phyloP scores from a whole-genome alignment of 2,113 vertebrate genomes.

The Benitochromis conjunctus region DNA sequence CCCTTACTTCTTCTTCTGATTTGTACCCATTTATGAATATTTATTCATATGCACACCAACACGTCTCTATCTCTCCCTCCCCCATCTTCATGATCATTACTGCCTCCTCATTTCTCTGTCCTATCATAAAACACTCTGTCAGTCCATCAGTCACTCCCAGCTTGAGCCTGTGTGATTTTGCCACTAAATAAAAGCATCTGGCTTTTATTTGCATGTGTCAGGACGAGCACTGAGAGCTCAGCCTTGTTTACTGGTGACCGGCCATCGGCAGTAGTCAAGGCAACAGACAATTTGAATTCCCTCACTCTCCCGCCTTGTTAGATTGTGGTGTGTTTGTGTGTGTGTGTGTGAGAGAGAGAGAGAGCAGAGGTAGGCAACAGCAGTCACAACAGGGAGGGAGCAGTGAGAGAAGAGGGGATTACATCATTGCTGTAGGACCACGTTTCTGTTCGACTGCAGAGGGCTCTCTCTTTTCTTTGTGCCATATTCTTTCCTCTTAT shows the following conservation, averaged over 20 bases:
- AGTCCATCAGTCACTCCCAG: background rate
- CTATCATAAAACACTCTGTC: background rate
- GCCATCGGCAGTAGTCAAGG: conserved; percentile 43
- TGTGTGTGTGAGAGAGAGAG: background rate
- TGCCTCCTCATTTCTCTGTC: background rate
- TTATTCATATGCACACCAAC: background rate
- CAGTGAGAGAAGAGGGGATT: conserved; percentile 49
- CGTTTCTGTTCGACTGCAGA: conserved; percentile 56
- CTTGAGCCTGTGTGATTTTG: background rate
- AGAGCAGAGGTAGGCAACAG: conserved; percentile 44
- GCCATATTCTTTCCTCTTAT: background rate
- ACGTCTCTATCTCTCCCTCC: background rate
- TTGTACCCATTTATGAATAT: background rate
- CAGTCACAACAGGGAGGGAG: conserved; percentile 36
- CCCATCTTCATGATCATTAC: background rate
- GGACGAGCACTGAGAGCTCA: background rate
- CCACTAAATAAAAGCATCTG: background rate
- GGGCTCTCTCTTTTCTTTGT: conserved; percentile 11
- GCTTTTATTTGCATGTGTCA: background rate
- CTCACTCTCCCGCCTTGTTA: conserved; percentile 20
- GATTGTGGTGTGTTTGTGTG: conserved; percentile 15
- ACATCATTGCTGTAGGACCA: conserved; percentile 54
- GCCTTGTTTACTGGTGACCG: background rate
- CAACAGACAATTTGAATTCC: conserved; percentile 61
- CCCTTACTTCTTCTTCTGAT: background rate